phyloP scores from a whole-genome alignment of 2,888 invertebrate genomes.

The Aleiodes alternator region DNA sequence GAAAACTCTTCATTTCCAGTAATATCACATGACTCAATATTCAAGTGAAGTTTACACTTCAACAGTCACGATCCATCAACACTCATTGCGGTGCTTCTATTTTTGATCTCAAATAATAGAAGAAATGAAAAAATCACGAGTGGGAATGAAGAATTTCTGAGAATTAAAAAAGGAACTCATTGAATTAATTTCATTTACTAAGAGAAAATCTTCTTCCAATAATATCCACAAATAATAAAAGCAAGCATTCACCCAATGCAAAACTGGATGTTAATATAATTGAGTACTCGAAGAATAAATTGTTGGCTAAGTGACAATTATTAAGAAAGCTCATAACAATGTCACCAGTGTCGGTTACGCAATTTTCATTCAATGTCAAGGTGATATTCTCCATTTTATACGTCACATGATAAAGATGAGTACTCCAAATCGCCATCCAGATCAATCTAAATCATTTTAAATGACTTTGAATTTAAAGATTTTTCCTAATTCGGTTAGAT shows the following conservation, averaged over 20 bases:
- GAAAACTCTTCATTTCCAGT: background rate
- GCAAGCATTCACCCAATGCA: conserved; percentile 60
- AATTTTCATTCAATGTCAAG: conserved; percentile 47
- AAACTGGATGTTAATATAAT: conserved; percentile 61
- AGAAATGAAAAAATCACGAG: background rate
- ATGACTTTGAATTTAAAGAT: background rate
- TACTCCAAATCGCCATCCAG: conserved; percentile 62
- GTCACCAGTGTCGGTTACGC: conserved; percentile 52
- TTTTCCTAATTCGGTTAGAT: no score
- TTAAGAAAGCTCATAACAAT: conserved; percentile 56
- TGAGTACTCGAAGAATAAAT: conserved; percentile 55
- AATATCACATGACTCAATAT: background rate
- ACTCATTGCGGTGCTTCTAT: background rate
- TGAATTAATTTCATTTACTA: conserved; percentile 50
- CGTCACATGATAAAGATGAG: conserved; percentile 53
- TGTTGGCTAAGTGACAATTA: conserved; percentile 58
- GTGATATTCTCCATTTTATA: conserved; percentile 12
- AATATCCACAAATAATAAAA: conserved; percentile 58
- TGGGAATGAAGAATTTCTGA: background rate
- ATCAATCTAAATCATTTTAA: conserved; percentile 55
- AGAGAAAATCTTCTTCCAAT: conserved; percentile 59
- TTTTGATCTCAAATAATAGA: background rate
- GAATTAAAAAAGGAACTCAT: background rate
- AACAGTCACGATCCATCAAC: conserved; percentile 25
- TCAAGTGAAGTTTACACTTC: background rate